phyloP scores from a whole-genome alignment of 2,797 vertebrate genomes.

The Loris lydekkerianus region DNA sequence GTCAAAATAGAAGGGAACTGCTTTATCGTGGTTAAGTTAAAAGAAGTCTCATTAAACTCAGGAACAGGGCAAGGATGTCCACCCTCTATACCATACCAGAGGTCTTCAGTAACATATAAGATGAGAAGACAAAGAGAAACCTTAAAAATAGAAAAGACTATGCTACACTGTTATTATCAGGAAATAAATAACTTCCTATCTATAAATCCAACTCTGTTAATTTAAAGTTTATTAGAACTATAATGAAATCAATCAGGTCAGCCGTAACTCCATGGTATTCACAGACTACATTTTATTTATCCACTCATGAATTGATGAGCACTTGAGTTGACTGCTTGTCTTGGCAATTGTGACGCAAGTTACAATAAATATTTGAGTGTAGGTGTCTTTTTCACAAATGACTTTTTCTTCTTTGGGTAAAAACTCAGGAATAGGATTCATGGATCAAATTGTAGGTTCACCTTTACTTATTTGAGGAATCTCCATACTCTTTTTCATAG shows the following conservation, averaged over 20 bases:
- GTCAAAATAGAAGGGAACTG: slow-evolving; percentile 18
- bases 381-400: not conserved
- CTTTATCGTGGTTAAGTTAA: slow-evolving; percentile 36
- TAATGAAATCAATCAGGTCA: slow-evolving; percentile 41
- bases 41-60: slow-evolving; percentile 23
- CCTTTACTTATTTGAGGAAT: not conserved
- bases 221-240: slow-evolving; percentile 56
- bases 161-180: not conserved
- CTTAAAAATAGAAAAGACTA: not conserved
- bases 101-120: not conserved
- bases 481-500: not conserved
- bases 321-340: not conserved
- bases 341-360: not conserved
- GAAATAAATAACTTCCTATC: not conserved
- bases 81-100: not conserved
- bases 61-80: not conserved
- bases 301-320: not conserved
- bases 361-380: not conserved
- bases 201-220: slow-evolving; percentile 35
- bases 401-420: not conserved
- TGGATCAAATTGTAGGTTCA: not conserved
- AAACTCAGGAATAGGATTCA: not conserved
- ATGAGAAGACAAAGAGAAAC: not conserved
- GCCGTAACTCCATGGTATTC: not conserved
- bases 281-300: not conserved